phyloP scores from a whole-genome alignment of 2,113 vertebrate genomes.

The Jacana jacana region DNA sequence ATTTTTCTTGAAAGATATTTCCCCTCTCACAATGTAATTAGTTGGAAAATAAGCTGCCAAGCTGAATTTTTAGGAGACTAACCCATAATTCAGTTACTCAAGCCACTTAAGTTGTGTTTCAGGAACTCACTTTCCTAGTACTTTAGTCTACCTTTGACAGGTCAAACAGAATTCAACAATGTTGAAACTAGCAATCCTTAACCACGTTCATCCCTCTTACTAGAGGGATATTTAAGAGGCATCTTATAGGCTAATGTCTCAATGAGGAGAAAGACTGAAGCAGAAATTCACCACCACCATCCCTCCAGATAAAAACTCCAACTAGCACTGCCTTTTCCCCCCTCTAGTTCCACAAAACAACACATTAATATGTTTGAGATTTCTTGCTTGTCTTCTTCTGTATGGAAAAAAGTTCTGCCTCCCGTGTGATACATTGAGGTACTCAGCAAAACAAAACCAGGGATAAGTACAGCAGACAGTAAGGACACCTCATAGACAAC shows the following conservation, averaged over 20 bases:
- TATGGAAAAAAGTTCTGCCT: background rate
- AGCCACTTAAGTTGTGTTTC: background rate
- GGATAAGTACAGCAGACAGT: background rate
- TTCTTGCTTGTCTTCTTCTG: background rate
- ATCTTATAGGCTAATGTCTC: background rate
- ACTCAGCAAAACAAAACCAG: background rate
- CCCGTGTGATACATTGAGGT: background rate
- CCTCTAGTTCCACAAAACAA: background rate
- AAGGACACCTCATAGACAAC: background rate
- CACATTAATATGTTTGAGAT: background rate
- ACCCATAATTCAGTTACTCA: background rate
- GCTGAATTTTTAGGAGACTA: background rate
- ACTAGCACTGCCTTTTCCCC: background rate
- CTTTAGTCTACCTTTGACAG: background rate
- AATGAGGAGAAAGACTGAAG: background rate
- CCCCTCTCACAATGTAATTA: background rate
- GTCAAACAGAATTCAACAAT: background rate
- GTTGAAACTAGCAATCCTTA: background rate
- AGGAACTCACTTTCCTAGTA: background rate
- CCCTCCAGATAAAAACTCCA: background rate
- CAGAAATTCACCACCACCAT: background rate
- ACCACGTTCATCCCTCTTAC: background rate
- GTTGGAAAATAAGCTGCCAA: background rate
- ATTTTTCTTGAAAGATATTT: background rate
- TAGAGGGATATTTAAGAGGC: background rate